Conservation (phyloP, 2,113 vertebrate genomes). For the Nycticebus coucang region DNA sequence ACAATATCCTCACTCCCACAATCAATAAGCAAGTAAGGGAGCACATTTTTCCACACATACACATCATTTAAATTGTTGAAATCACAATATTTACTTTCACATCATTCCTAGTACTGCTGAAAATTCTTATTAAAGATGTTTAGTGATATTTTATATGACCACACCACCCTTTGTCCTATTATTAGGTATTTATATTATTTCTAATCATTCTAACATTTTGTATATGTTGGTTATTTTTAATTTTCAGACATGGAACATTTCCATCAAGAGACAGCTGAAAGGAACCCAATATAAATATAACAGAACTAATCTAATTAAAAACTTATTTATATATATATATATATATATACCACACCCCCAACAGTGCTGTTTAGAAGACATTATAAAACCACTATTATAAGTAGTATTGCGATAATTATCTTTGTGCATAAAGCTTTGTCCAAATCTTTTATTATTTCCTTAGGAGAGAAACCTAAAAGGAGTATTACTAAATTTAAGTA, state of each 20-base stretch:
- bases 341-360: neutral
- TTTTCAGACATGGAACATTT: conserved; percentile 7
- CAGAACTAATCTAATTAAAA: neutral
- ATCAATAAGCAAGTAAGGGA: neutral
- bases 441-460: neutral
- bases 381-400: neutral
- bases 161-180: neutral
- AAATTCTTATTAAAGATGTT: neutral
- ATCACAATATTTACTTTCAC: neutral
- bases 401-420: neutral
- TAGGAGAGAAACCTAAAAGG: neutral
- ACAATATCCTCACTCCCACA: neutral
- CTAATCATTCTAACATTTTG: neutral
- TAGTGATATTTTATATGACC: neutral
- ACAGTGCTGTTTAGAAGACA: neutral
- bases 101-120: neutral
- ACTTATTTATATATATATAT: no score
- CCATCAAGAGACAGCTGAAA: neutral
- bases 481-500: neutral
- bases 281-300: neutral
- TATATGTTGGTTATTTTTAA: neutral
- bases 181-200: neutral
- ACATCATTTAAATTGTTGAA: neutral
- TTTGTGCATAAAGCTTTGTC: neutral
- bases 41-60: neutral